Evolutionary conservation across 1,140 invertebrate genomes (phyloP).

Genomic region (Planococcus citri): DNA sequence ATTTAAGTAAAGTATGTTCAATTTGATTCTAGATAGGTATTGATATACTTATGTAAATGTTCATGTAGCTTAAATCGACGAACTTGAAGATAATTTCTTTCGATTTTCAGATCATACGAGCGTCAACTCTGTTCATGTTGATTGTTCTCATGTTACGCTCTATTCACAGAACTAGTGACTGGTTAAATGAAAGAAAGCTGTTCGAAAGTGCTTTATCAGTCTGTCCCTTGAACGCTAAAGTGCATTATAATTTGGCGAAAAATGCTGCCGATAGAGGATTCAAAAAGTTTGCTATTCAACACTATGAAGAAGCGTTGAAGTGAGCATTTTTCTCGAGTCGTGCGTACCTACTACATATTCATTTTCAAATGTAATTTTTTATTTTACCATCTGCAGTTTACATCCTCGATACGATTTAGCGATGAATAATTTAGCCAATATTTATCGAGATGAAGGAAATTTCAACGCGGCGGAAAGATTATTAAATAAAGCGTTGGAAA

Average conservation of each 20-base stretch:
- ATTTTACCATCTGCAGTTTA: conserved; percentile 40
- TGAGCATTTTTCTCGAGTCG: conserved; percentile 31
- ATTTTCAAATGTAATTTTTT: background rate
- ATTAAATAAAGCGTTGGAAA: conserved; percentile 55
- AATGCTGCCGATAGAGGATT: conserved; percentile 56
- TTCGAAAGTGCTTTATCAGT: conserved; percentile 59
- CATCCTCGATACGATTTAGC: conserved; percentile 89
- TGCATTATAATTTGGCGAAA: conserved; percentile 92
- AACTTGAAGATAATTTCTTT: background rate
- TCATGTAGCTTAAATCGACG: background rate
- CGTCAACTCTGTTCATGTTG: conserved; percentile 36
- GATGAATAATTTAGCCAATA: conserved; percentile 92
- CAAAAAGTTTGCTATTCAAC: conserved; percentile 49
- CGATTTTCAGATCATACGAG: conserved; percentile 26
- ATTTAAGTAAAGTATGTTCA: conserved; percentile 26
- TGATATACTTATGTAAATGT: background rate
- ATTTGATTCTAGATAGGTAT: conserved; percentile 21
- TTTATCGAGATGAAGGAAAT: conserved; percentile 65
- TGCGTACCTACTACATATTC: background rate
- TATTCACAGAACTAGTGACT: conserved; percentile 58
- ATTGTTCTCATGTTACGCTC: conserved; percentile 47
- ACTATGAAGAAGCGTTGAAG: conserved; percentile 67
- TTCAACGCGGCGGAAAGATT: conserved; percentile 61
- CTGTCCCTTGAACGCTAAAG: conserved; percentile 83
- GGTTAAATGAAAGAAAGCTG: conserved; percentile 59